phyloP scores from a whole-genome alignment of 2,888 invertebrate genomes.

The Pristionchus mayeri region DNA sequence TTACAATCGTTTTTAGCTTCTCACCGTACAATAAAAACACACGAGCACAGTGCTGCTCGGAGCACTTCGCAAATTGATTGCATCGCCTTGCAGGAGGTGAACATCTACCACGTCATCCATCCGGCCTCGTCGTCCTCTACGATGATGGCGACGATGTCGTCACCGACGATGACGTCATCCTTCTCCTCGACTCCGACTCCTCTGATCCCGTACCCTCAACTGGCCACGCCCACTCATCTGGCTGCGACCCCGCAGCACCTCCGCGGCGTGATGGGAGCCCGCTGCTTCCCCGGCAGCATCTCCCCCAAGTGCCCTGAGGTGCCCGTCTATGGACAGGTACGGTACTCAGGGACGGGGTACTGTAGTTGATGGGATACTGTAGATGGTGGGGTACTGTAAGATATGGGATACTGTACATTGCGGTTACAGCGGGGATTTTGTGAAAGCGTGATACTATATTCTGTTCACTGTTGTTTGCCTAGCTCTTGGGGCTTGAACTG shows the following conservation, averaged over 20 bases:
- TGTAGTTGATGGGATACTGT: not conserved
- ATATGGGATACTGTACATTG: not conserved
- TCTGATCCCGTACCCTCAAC: too few relatives aligned
- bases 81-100: not conserved
- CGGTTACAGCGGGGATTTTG: too few relatives aligned
- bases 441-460: not conserved
- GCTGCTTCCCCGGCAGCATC: not conserved
- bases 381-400: not conserved
- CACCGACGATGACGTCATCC: too few relatives aligned
- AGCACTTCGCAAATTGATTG: not conserved
- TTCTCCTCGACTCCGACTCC: too few relatives aligned
- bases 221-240: too few relatives aligned
- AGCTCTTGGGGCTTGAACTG: not conserved
- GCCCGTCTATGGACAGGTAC: not conserved
- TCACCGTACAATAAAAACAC: too few relatives aligned
- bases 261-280: not conserved
- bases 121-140: not conserved
- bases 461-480: not conserved
- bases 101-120: slow-evolving; percentile 18
- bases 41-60: too few relatives aligned
- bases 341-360: not conserved
- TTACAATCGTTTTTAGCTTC: too few relatives aligned
- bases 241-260: too few relatives aligned
- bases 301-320: not conserved
- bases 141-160: not conserved